Conservation (phyloP, 1,140 invertebrate species). For the Phocides pigmalion region DNA sequence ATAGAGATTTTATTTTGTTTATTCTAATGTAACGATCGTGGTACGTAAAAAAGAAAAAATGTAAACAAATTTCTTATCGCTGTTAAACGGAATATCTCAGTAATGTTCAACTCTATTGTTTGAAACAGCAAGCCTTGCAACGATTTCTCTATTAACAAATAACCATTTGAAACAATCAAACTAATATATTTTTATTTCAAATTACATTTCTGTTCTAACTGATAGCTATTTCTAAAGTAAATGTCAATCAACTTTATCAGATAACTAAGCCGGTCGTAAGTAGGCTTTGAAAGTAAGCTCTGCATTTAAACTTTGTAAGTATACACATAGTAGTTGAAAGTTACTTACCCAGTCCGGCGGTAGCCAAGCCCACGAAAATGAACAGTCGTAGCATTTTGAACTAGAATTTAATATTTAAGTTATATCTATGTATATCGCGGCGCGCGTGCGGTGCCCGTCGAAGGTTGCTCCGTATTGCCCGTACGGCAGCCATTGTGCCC, state of each 20-base stretch:
- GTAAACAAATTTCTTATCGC: too few species aligned
- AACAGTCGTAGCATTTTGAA: slow-evolving; percentile 67
- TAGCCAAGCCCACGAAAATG: slow-evolving; percentile 50
- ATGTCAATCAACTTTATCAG: slow-evolving; percentile 17
- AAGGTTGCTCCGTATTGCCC: slow-evolving; percentile 71
- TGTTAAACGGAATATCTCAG: too few species aligned
- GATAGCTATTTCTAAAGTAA: neutral
- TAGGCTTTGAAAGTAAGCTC: slow-evolving; percentile 16
- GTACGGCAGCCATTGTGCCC: slow-evolving; percentile 47
- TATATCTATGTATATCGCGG: slow-evolving; percentile 40
- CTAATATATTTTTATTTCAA: neutral
- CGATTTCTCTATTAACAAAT: slow-evolving; percentile 19
- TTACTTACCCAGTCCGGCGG: slow-evolving; percentile 26
- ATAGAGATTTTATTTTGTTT: too few species aligned
- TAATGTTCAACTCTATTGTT: too few species aligned
- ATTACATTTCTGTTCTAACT: neutral
- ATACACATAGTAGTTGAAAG: slow-evolving; percentile 20
- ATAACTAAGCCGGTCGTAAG: neutral
- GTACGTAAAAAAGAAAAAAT: too few species aligned
- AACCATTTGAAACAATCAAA: neutral
- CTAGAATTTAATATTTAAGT: slow-evolving; percentile 10
- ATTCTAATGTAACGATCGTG: too few species aligned
- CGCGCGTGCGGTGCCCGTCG: slow-evolving; percentile 67
- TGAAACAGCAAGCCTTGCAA: slow-evolving; percentile 2
- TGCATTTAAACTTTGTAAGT: neutral